Evolutionary conservation across 2,797 vertebrate species (phyloP).

Genomic region (Gallinago stenura): DNA sequence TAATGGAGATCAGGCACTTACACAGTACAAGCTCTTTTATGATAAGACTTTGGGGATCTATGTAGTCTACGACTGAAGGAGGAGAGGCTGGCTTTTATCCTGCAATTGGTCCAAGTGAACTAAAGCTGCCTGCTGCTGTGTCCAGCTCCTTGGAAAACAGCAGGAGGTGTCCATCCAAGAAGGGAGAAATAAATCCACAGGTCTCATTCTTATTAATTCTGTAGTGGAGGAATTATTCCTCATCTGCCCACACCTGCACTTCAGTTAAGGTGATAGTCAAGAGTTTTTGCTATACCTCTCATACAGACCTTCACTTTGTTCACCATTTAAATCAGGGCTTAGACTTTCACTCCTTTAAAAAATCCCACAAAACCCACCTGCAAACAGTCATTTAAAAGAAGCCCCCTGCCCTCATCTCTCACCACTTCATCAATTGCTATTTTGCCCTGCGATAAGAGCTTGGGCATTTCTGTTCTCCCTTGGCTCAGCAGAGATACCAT

Average conservation of each 20-base stretch:
- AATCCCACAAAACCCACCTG: neutral
- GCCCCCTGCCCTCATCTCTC: neutral
- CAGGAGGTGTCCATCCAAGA: neutral
- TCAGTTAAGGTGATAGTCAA: neutral
- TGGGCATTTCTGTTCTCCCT: neutral
- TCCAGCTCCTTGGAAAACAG: neutral
- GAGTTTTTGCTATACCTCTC: neutral
- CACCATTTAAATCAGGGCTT: neutral
- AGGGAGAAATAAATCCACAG: neutral
- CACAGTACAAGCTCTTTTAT: neutral
- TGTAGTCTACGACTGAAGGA: neutral
- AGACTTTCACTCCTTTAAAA: neutral
- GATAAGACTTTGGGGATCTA: neutral
- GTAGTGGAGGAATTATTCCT: neutral
- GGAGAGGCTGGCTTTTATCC: neutral
- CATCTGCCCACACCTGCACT: neutral
- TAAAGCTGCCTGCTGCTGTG: neutral
- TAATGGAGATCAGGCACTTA: neutral
- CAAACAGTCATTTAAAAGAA: neutral
- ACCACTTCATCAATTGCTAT: neutral
- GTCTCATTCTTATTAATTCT: neutral
- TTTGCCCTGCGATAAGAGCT: neutral
- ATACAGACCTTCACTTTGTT: neutral
- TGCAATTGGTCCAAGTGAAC: neutral
- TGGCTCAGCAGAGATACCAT: rapidly evolving